These are phyloP conservation scores for Mobula birostris DNA, from an alignment of 2,113 vertebrate genomes.

Conservation along the genomic window DNA sequence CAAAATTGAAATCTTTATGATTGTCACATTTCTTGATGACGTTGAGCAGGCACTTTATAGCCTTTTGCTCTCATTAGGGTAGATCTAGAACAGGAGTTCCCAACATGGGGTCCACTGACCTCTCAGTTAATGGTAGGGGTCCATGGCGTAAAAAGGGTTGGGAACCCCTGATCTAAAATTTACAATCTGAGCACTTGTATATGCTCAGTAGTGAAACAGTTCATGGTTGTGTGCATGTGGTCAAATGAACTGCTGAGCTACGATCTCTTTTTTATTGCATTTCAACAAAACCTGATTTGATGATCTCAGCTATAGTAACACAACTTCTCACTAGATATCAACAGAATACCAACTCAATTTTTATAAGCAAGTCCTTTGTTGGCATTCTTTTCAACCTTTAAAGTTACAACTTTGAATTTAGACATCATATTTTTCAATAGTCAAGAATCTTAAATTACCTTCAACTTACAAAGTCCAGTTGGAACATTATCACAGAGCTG, in stretches of 20 bases:
- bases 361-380: not conserved
- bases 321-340: not conserved
- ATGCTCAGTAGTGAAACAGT: too few species aligned
- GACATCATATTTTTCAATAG: not conserved
- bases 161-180: too few species aligned
- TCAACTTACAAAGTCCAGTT: slow-evolving; percentile 70
- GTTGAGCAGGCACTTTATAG: too few species aligned
- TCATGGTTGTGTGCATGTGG: too few species aligned
- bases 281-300: not conserved
- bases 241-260: not conserved
- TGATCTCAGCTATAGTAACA: not conserved
- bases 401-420: not conserved
- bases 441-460: slow-evolving; percentile 61
- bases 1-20: too few species aligned
- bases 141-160: too few species aligned
- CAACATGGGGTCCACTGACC: too few species aligned
- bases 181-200: too few species aligned
- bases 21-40: too few species aligned
- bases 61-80: too few species aligned
- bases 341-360: not conserved
- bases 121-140: too few species aligned
- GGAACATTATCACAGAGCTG: slow-evolving; percentile 58
- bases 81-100: too few species aligned
- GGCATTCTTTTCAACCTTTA: not conserved
- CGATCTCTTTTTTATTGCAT: not conserved